Conservation (phyloP, 2,888 invertebrate species). For the Folsomia manolachei region DNA sequence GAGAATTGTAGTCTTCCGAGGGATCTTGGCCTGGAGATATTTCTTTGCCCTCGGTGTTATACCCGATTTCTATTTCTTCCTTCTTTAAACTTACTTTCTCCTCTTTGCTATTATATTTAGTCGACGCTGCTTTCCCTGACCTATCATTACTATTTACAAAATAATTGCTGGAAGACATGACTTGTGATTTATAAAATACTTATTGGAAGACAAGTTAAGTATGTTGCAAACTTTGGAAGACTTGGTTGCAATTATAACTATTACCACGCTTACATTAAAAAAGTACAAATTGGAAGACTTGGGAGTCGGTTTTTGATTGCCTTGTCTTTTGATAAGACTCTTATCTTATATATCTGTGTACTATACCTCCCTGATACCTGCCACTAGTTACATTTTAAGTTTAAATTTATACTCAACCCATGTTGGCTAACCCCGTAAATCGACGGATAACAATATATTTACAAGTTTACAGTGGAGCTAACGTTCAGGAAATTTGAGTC, state of each 20-base stretch:
- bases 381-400: too few species aligned
- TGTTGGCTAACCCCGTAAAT: too few species aligned
- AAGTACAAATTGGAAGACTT: neutral
- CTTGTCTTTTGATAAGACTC: neutral
- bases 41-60: conserved; percentile 3
- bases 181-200: too few species aligned
- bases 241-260: conserved; percentile 23
- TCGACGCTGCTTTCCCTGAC: too few species aligned
- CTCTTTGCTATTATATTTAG: conserved; percentile 22
- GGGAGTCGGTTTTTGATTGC: neutral
- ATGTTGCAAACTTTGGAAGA: conserved; percentile 39
- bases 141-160: conserved; percentile 35
- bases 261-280: neutral
- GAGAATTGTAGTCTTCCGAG: neutral
- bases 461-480: too few species aligned
- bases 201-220: too few species aligned
- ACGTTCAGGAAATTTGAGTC: too few species aligned
- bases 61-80: conserved; percentile 1
- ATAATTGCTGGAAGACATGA: conserved; percentile 31
- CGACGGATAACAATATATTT: too few species aligned
- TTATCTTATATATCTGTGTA: neutral
- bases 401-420: too few species aligned
- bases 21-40: neutral
- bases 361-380: too few species aligned
- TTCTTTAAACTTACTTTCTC: neutral